Base-by-base conservation (phyloP, 1,140 invertebrate species). In the Agrilus planipennis region DNA sequence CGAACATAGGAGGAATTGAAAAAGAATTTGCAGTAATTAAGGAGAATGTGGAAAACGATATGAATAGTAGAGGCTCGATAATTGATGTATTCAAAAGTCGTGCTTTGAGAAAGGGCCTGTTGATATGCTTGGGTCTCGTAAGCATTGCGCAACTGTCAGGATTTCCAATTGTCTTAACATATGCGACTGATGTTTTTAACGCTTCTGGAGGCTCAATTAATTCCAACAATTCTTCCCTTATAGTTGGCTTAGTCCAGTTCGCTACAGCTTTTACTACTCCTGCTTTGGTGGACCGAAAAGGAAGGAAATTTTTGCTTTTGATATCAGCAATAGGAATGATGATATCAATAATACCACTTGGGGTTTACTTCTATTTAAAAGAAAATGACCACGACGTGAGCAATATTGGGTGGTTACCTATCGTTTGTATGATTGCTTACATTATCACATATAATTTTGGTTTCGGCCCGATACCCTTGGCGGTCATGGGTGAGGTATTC, bases 101-200 rank as follows among this genome's bases (percentile, higher is more conserved):
- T 27, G 59, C 64, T 1, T 71, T 78, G 50, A 65, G 71, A 7
- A 80, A 73, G 47, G 79, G 76, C 0, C 58, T 89, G 37, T 64
- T 79, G 27, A 74, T 85, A 25, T 78, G 77, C 0, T 72, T 80
- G 41, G 72, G 75, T 2, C 63, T 89, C 34, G 77, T 84, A 38
- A 58, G 72, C 31, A 79, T 81, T 57, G 82, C 84, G 52, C 82
- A 86, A 60, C 63, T 88, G 11, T 79, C 76, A 2, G 86, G 86
- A 15, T 84, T 85, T 51, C 89, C 88, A 59, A 79, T 82, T 2
- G 77, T 91, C 1, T 70, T 89, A 12, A 88, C 89, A 60, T 88
- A 84, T 57, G 76, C 84, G 0, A 71, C 71, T 0, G 52, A 63
- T 0, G 90, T 92, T 41, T 89, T 92, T 50, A 45, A 68, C 28